Percentiles rank a stretch among this genome's conserved stretches.
Evolutionary conservation across 2,797 vertebrate genomes (phyloP).

Genomic region (Lepus townsendii): DNA sequence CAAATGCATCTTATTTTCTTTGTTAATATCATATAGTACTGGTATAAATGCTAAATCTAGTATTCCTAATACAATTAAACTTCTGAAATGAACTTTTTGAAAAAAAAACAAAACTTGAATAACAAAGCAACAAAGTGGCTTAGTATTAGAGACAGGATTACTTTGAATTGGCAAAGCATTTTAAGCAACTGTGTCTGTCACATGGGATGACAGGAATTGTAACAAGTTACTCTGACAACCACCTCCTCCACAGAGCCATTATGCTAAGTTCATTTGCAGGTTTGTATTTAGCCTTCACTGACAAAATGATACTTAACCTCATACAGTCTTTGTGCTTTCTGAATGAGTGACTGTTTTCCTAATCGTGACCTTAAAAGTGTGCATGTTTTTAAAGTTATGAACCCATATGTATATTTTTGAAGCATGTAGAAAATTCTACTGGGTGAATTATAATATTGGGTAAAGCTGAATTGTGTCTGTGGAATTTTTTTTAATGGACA

Average conservation of each 20-base stretch:
- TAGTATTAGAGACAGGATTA: slow-evolving; percentile 92
- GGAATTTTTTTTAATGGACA: no score
- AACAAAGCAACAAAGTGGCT: slow-evolving; percentile 89
- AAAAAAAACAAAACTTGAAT: slow-evolving; percentile 83
- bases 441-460: slow-evolving; percentile 59
- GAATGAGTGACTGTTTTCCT: slow-evolving; percentile 85
- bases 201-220: slow-evolving; percentile 90
- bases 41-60: slow-evolving; percentile 82
- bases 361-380: slow-evolving; percentile 78
- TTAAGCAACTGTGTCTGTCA: slow-evolving; percentile 90
- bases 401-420: slow-evolving; percentile 47
- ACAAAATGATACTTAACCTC: slow-evolving; percentile 91
- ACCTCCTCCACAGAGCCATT: slow-evolving; percentile 90
- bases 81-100: slow-evolving; percentile 84
- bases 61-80: slow-evolving; percentile 86
- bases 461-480: neutral
- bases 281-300: slow-evolving; percentile 88
- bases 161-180: slow-evolving; percentile 89
- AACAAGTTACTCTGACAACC: slow-evolving; percentile 92
- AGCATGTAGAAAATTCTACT: slow-evolving; percentile 34
- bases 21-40: slow-evolving; percentile 74
- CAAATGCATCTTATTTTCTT: slow-evolving; percentile 86
- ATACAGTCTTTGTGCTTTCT: slow-evolving; percentile 83
- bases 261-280: slow-evolving; percentile 89
- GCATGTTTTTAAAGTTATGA: slow-evolving; percentile 64